Evolutionary conservation across 2,797 vertebrate genomes (phyloP).

Genomic region (Argyrosomus regius): DNA sequence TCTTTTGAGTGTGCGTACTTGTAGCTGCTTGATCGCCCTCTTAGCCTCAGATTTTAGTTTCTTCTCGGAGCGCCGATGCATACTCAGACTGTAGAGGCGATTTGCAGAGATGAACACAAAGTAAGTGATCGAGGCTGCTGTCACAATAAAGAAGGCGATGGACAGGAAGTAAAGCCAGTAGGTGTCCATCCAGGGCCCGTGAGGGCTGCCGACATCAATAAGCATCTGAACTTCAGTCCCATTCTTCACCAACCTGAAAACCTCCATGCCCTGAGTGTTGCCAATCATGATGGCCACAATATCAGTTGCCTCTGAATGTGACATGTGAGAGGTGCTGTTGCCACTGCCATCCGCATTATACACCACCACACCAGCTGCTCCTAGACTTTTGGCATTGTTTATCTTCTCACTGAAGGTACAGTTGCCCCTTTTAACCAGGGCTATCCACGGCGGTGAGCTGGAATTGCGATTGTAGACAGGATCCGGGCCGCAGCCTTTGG

Average conservation of each 20-base stretch:
- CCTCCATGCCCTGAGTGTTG: constrained; percentile 88
- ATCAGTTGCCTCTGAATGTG: constrained; percentile 67
- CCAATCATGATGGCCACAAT: constrained; percentile 93
- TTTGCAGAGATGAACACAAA: constrained; percentile 92
- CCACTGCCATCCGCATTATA: constrained; percentile 86
- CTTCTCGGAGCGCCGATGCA: constrained; percentile 84
- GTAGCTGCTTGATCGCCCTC: constrained; percentile 89
- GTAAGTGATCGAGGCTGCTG: constrained; percentile 91
- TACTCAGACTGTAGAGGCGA: constrained; percentile 85
- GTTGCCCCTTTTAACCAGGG: constrained; percentile 91
- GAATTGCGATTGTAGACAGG: constrained; percentile 73
- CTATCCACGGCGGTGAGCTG: constrained; percentile 86
- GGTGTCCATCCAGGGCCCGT: constrained; percentile 88
- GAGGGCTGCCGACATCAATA: constrained; percentile 87
- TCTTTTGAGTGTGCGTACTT: constrained; percentile 89
- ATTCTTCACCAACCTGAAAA: constrained; percentile 78
- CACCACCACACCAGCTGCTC: constrained; percentile 89
- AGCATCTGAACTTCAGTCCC: constrained; percentile 87
- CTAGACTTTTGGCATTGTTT: constrained; percentile 75
- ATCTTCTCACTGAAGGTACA: constrained; percentile 92
- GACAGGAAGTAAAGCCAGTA: constrained; percentile 95
- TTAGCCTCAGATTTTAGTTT: constrained; percentile 90
- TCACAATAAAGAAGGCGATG: constrained; percentile 93
- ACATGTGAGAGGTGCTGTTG: constrained; percentile 83
- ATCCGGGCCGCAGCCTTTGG: constrained; percentile 83